Evolutionary conservation across 2,888 invertebrate species (phyloP), one percentile per base, ranked within the genome.

Genomic region (Atethmia centrago): DNA sequence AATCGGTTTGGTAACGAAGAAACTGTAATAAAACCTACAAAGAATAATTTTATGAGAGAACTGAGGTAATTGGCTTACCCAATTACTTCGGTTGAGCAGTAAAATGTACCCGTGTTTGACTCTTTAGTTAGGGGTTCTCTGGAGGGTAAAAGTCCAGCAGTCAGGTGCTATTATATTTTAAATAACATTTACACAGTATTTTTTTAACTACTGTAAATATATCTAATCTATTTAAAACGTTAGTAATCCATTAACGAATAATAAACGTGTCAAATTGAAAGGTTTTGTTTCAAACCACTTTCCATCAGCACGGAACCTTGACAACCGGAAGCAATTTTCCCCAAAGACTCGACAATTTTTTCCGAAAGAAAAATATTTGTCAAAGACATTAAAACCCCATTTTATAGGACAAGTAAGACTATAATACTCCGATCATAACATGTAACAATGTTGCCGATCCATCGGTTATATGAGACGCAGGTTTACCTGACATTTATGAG

Each of bases 401-500:
- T 47, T 45, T n/a, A 14, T 51, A 31, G 25, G n/a, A 14, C 21
- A 59, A 51, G 21, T 12, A 9, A 28, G 28, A 51, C 21, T 10
- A 51, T 64, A 42, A 76, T 36, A 53, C 16, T 47, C 25, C 7
- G 14, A 71, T 49, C 31, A 68, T 42, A 79, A 74, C 53, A 71
- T 25, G 49, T 66, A 36, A 82, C 61, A 58, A 45, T 71, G 28
- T 42, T 65, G 61, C 12, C 61, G 49, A 77, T 56, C 21, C 45
- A 40, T 65, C 49, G 14, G 65, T 58, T 63, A 47, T n/a, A 61
- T 25, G 67, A 71, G 68, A 75, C 72, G 68, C 65, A 66, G 71
- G 77, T 79, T 82, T 74, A 79, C 76, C 56, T 76, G 76, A 69
- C 74, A 77, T 84, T 74, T 73, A 76, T 66, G 61, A 79, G 53